Percentiles rank a stretch among this genome's conserved stretches.
phyloP scores from a whole-genome alignment of 2,888 invertebrate species.

The Rotaria macrura region DNA sequence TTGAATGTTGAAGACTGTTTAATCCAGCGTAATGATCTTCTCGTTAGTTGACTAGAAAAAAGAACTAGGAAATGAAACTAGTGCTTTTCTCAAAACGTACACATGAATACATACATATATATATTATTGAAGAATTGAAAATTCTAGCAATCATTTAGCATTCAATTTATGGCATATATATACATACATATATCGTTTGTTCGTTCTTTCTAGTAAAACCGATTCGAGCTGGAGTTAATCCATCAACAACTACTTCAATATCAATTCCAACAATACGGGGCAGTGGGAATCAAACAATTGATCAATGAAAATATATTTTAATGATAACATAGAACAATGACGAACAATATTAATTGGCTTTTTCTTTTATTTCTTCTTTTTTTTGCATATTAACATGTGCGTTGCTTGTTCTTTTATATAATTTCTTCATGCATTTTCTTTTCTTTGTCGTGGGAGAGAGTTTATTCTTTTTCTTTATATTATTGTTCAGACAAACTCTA shows the following conservation, averaged over 20 bases:
- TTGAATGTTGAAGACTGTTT: too few relatives aligned
- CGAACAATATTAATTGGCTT: neutral
- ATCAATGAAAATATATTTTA: neutral
- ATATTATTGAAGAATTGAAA: too few relatives aligned
- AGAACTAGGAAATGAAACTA: too few relatives aligned
- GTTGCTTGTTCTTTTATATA: neutral
- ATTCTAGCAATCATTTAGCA: too few relatives aligned
- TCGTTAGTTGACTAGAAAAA: too few relatives aligned
- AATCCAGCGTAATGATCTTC: too few relatives aligned
- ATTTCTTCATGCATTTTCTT: neutral
- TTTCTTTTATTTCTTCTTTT: neutral
- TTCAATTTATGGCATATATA: too few relatives aligned
- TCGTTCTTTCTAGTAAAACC: neutral
- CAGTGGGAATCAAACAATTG: neutral
- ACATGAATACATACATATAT: too few relatives aligned
- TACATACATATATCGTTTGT: too few relatives aligned
- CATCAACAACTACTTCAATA: neutral
- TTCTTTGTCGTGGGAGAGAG: neutral
- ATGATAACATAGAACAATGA: neutral
- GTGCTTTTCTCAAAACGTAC: too few relatives aligned
- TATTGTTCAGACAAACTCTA: neutral
- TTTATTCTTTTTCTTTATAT: neutral
- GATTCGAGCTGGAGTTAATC: constrained; percentile 9
- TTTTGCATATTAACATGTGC: neutral
- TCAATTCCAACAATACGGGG: neutral